Percentiles rank a stretch among this genome's conserved stretches.
Evolutionary conservation across 2,888 invertebrate species (phyloP).

Genomic region (Eristalinus sepulchralis): DNA sequence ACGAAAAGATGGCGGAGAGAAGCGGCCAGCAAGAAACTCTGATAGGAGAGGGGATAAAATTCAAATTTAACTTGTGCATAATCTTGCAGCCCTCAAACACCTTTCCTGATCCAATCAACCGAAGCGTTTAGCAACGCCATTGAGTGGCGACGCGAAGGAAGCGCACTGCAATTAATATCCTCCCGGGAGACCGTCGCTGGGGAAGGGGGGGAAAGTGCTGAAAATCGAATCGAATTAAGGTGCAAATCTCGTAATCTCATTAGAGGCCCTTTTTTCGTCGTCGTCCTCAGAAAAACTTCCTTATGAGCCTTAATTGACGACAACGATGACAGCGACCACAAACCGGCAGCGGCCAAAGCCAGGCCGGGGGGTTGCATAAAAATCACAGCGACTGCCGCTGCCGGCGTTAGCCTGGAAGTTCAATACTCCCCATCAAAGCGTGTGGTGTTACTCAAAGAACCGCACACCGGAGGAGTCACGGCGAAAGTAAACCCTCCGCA

Average conservation of each 20-base stretch:
- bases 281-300: conserved; percentile 52
- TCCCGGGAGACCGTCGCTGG: conserved; percentile 10
- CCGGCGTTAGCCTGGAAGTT: conserved; percentile 24
- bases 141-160: background rate
- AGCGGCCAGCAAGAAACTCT: too few relatives aligned
- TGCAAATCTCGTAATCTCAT: conserved; percentile 64
- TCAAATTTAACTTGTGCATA: conserved; percentile 31
- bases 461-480: background rate
- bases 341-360: background rate
- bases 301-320: conserved; percentile 53
- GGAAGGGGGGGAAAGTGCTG: background rate
- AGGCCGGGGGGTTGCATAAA: background rate
- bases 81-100: conserved; percentile 19
- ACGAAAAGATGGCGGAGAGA: conserved; percentile 14
- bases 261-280: conserved; percentile 41
- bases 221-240: conserved; percentile 59
- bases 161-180: conserved; percentile 52
- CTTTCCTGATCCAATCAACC: conserved; percentile 50
- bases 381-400: background rate
- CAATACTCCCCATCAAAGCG: conserved; percentile 36
- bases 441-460: conserved; percentile 38
- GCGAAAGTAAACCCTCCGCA: conserved; percentile 9
- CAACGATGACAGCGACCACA: conserved; percentile 2
- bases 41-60: conserved; percentile 49
- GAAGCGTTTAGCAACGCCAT: conserved; percentile 52